phyloP scores from a whole-genome alignment of 2,888 invertebrate species.

The Panopea generosa region DNA sequence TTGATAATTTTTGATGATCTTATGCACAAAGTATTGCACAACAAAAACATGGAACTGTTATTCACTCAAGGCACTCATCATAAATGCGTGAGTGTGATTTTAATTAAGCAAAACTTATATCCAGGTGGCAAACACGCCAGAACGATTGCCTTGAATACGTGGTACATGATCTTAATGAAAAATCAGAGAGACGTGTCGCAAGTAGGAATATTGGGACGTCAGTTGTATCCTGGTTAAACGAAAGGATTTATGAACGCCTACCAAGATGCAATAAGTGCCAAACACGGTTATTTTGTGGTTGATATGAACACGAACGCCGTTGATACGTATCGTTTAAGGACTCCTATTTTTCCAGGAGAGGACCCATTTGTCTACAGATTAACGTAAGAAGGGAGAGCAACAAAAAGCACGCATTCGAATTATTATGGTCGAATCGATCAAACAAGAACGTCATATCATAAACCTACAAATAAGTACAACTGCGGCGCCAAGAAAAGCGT shows the following conservation, averaged over 20 bases:
- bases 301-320: slow-evolving; percentile 19
- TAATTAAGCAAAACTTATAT: slow-evolving; percentile 20
- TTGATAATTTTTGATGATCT: slow-evolving; percentile 40
- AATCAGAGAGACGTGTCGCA: slow-evolving; percentile 18
- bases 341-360: slow-evolving; percentile 20
- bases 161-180: slow-evolving; percentile 31
- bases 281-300: slow-evolving; percentile 29
- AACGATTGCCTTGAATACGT: slow-evolving; percentile 36
- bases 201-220: slow-evolving; percentile 6
- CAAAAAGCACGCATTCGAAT: background rate
- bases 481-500: slow-evolving; percentile 23
- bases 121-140: slow-evolving; percentile 21
- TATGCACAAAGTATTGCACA: slow-evolving; percentile 26
- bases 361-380: slow-evolving; percentile 20
- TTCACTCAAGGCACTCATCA: slow-evolving; percentile 42
- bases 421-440: slow-evolving; percentile 37
- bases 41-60: slow-evolving; percentile 31
- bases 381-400: slow-evolving; percentile 21
- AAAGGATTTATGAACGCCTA: slow-evolving; percentile 28
- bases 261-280: slow-evolving; percentile 15
- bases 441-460: slow-evolving; percentile 33
- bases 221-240: slow-evolving; percentile 19
- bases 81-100: slow-evolving; percentile 16
- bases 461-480: slow-evolving; percentile 17
- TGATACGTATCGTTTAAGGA: slow-evolving; percentile 22